These are phyloP conservation scores for Microtus ochrogaster DNA, from an alignment of 2,113 vertebrate genomes.

Conservation along the genomic window DNA sequence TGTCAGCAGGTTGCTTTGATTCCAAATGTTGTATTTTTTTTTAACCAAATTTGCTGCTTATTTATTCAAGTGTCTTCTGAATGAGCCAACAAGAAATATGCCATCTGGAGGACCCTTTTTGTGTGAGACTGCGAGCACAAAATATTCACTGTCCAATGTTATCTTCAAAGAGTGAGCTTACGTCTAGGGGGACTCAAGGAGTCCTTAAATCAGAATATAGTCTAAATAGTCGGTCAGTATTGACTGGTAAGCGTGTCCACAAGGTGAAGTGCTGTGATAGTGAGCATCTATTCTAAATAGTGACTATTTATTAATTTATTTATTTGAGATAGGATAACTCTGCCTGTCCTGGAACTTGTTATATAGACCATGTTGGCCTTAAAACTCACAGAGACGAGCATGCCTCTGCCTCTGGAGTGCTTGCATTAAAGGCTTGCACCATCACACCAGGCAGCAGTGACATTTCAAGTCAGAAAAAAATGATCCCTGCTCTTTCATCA, in stretches of 20 bases:
- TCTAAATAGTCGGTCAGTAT: background rate
- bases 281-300: background rate
- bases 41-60: slow-evolving; percentile 69
- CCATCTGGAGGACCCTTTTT: slow-evolving; percentile 60
- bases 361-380: background rate
- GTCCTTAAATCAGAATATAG: slow-evolving; percentile 1
- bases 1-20: slow-evolving; percentile 63
- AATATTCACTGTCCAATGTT: slow-evolving; percentile 19
- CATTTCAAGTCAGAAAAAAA: slow-evolving; percentile 22
- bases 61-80: slow-evolving; percentile 59
- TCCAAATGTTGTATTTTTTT: slow-evolving; percentile 49
- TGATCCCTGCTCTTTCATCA: background rate
- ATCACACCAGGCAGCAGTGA: too few species aligned
- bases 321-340: background rate
- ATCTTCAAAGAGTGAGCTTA: background rate
- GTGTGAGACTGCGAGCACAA: slow-evolving; percentile 41
- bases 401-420: background rate
- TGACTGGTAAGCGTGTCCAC: background rate
- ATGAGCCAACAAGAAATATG: slow-evolving; percentile 58
- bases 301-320: background rate
- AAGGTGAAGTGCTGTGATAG: background rate
- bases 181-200: background rate
- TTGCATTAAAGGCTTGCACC: background rate
- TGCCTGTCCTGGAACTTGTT: background rate
- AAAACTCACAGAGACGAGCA: background rate